Percentiles rank a stretch among this genome's conserved stretches.
Evolutionary conservation across 2,797 vertebrate species (phyloP).

Genomic region (Tragopan temminckii): DNA sequence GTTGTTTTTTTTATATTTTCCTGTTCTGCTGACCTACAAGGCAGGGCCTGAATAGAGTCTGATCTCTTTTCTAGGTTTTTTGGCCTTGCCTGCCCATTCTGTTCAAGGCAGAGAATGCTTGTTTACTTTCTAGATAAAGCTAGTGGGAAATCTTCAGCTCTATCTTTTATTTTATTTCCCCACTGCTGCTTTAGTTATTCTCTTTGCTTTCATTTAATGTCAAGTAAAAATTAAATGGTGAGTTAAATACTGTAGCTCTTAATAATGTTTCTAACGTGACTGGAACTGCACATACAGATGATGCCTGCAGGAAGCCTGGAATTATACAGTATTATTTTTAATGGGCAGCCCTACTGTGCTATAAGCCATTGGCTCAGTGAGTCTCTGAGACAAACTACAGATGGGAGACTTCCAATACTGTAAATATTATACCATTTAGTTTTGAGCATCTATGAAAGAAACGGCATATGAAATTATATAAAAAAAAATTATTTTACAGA

Average conservation of each 20-base stretch:
- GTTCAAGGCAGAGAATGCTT: neutral
- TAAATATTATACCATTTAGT: neutral
- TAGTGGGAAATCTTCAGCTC: neutral
- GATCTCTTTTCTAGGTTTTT: neutral
- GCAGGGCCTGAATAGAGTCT: neutral
- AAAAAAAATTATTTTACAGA: neutral
- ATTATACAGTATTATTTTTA: neutral
- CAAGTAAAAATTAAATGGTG: neutral
- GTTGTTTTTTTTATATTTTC: neutral
- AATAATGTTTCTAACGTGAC: slow-evolving; percentile 15
- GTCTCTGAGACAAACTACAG: neutral
- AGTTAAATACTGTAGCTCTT: slow-evolving; percentile 20
- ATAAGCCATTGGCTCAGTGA: neutral
- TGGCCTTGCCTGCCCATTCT: neutral
- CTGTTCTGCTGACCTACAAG: neutral
- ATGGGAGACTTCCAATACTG: neutral
- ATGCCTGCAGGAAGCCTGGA: slow-evolving; percentile 20
- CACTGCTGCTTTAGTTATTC: neutral
- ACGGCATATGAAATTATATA: neutral
- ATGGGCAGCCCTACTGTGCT: neutral
- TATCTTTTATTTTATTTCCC: neutral
- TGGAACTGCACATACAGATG: neutral
- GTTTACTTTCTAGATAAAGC: neutral
- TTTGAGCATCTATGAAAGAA: slow-evolving; percentile 24
- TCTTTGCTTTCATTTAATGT: neutral